Evolutionary conservation across 2,888 invertebrate species (phyloP), one percentile per base, ranked within the genome.

Genomic region (Epinotia bilunana): DNA sequence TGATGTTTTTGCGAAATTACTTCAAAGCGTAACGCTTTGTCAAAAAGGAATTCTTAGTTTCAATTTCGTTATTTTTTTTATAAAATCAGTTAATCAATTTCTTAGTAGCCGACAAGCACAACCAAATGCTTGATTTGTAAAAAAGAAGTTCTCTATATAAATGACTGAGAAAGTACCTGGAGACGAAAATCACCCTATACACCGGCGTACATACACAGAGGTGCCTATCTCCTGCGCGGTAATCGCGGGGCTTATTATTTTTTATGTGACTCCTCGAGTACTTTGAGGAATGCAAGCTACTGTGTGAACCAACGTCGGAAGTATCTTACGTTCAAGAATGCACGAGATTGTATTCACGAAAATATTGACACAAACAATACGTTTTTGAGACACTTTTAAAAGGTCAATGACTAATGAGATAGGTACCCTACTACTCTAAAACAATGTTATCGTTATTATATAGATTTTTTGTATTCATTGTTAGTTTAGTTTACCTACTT

Each of bases 171-270:
- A 90, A 91, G 90, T 86, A 79, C 82, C 80, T 83, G 83, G 69
- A 88, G 91, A 90, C 90, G 87, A 81, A 89, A 85, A 92, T 90
- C 83, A 80, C 81, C 53, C n/a, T 65, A 33, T 55, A 81, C 78
- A 76, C 77, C 23, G 23, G 77, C 79, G 79, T 80, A 82, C 76
- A 61, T 78, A 79, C 83, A 82, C 82, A 81, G 49, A 67, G 28
- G 77, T 80, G 80, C 81, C 81, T 83, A 81, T 81, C 58, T 67
- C 33, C 7, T 58, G 20, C 82, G 81, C 85, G 83, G 88, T 89
- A 87, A 92, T 89, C 90, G 89, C 82, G 83, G 78, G 86, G 85
- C 91, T 91, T 93, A 92, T 93, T 93, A 92, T 93, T 92, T 93
- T 93, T 93, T 93, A 93, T 92, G 91, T 88, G 88, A 84, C 84